These are phyloP conservation scores for Natrix natrix DNA, from an alignment of 2,797 vertebrate genomes.

Conservation along the genomic window DNA sequence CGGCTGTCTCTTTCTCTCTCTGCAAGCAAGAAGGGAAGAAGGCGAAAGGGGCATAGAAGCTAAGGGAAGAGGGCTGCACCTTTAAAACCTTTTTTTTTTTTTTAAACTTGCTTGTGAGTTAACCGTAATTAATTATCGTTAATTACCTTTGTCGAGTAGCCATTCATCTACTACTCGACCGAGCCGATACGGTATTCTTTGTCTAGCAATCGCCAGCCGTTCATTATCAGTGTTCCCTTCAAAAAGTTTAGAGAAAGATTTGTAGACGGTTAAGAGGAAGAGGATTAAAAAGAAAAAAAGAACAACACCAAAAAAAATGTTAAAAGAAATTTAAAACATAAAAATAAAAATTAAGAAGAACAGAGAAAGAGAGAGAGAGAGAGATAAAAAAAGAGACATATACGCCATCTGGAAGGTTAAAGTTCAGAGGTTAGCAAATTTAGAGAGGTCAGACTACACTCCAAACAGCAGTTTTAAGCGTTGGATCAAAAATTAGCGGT, in stretches of 20 bases:
- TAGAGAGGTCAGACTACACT: conserved; percentile 36
- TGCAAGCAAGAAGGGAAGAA: not conserved
- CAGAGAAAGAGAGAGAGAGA: not conserved
- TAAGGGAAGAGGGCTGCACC: conserved; percentile 75
- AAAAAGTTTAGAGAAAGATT: conserved; percentile 96
- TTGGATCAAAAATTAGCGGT: conserved; percentile 14
- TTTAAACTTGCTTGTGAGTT: conserved; percentile 61
- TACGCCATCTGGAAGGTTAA: conserved; percentile 65
- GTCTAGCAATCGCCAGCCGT: conserved; percentile 99
- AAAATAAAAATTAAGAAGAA: not conserved
- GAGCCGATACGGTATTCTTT: conserved; percentile 99
- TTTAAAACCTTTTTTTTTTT: conserved; percentile 63
- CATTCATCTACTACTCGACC: conserved; percentile 99
- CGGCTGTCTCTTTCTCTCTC: no score
- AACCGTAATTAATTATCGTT: conserved; percentile 83
- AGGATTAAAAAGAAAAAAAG: not conserved
- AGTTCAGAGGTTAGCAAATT: conserved; percentile 62
- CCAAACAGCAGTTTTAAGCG: conserved; percentile 31
- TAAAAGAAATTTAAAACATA: not conserved
- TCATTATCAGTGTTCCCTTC: conserved; percentile 99
- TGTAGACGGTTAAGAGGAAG: conserved; percentile 71
- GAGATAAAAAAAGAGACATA: conserved; percentile 32
- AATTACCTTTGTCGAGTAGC: conserved; percentile 99
- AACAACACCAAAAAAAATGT: conserved; percentile 6
- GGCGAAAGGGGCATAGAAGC: not conserved